Evolutionary conservation across 2,113 vertebrate species (phyloP).

Genomic region (rabbit (Oryctolagus cuniculus)): DNA sequence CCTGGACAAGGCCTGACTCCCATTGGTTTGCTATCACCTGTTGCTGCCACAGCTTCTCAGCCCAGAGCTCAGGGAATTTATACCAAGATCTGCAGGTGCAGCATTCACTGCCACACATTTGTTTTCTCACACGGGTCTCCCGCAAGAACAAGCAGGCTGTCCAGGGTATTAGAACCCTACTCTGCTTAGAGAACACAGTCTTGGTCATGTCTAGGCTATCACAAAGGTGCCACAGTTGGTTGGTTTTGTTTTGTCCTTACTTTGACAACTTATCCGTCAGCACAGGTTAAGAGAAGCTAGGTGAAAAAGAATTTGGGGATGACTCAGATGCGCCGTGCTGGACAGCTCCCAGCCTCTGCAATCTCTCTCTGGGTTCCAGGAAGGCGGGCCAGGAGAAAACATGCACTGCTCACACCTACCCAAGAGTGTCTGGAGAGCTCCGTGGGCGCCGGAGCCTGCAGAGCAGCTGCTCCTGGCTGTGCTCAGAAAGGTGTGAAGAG

Average conservation of each 20-base stretch:
- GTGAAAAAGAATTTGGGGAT: background rate
- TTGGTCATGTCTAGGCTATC: background rate
- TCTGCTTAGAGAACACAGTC: constrained; percentile 7
- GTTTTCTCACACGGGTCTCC: background rate
- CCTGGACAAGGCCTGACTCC: background rate
- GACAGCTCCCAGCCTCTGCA: constrained; percentile 66
- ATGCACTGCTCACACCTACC: constrained; percentile 50
- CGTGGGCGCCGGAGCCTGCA: background rate
- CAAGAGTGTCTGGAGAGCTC: constrained; percentile 47
- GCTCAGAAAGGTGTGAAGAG: constrained; percentile 23
- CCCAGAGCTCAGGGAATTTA: background rate
- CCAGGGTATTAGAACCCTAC: background rate
- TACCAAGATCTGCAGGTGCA: background rate
- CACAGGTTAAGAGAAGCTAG: background rate
- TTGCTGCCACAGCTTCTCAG: background rate
- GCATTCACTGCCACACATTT: background rate
- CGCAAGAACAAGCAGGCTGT: background rate
- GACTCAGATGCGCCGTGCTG: constrained; percentile 26
- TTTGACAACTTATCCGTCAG: background rate
- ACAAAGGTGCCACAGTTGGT: background rate
- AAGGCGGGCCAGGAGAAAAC: constrained; percentile 33
- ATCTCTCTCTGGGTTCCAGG: constrained; percentile 28
- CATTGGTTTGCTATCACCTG: background rate
- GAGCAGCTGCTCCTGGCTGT: constrained; percentile 19
- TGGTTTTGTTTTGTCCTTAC: background rate